Percentiles rank a stretch among this genome's conserved stretches.
These are phyloP conservation scores for Sinotaia quadrata DNA, from an alignment of 2,888 invertebrate species.

Conservation along the genomic window DNA sequence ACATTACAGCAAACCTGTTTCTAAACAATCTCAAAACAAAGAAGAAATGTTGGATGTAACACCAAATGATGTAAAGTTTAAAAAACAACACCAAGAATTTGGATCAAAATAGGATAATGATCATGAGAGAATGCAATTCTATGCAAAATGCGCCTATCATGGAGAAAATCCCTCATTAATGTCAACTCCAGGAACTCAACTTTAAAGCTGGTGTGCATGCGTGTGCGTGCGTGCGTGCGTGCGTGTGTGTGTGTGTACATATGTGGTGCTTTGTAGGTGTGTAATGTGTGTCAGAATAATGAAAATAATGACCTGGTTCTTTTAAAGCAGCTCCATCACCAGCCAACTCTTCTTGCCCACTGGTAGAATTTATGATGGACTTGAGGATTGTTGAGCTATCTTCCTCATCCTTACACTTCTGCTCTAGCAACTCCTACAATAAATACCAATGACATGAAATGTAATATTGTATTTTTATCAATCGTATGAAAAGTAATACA, in stretches of 20 bases:
- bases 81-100: no score
- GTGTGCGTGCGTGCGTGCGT: constrained; percentile 4
- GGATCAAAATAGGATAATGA: no score
- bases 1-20: no score
- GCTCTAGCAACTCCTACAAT: constrained; percentile 50
- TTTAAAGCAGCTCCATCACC: constrained; percentile 56
- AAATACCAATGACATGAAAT: neutral
- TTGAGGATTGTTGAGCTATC: constrained; percentile 41
- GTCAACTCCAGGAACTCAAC: no score
- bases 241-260: neutral
- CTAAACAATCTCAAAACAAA: no score
- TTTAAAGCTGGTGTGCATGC: neutral
- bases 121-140: no score
- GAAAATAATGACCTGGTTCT: constrained; percentile 47
- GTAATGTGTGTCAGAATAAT: neutral
- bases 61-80: no score
- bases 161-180: no score
- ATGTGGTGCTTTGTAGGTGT: neutral
- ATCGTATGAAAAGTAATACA: no score
- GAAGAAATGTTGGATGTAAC: no score
- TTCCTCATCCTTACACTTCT: constrained; percentile 50
- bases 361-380: constrained; percentile 43
- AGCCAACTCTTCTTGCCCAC: constrained; percentile 48
- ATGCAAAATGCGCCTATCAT: no score
- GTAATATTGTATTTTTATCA: neutral